Evolutionary conservation across 2,888 invertebrate species (phyloP).

Genomic region (Neoascia interrupta): DNA sequence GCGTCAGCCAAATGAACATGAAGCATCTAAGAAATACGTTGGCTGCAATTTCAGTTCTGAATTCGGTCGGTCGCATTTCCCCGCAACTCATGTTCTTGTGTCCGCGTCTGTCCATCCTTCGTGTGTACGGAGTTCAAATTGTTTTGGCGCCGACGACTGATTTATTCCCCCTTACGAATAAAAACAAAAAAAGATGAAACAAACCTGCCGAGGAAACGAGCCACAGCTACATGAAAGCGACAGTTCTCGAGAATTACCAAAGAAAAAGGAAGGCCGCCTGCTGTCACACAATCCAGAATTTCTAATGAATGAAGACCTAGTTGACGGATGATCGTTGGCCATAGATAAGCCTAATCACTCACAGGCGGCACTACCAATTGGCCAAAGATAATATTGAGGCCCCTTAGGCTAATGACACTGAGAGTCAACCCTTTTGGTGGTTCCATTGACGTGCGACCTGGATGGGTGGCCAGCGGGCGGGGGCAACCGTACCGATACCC

Average conservation of each 20-base stretch:
- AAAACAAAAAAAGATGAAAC: neutral
- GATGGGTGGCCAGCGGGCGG: no score
- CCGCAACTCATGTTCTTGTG: neutral
- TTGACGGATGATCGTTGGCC: slow-evolving; percentile 13
- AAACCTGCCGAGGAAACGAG: slow-evolving; percentile 13
- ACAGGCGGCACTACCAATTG: slow-evolving; percentile 17
- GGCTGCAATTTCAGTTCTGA: slow-evolving; percentile 16
- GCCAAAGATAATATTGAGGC: slow-evolving; percentile 27
- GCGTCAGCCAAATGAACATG: slow-evolving; percentile 23
- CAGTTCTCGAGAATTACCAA: slow-evolving; percentile 50
- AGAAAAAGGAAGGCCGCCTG: slow-evolving; percentile 43
- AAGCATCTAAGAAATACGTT: neutral
- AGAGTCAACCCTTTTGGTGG: slow-evolving; percentile 21
- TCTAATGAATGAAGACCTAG: slow-evolving; percentile 52
- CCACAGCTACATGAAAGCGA: slow-evolving; percentile 43
- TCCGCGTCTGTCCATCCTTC: neutral
- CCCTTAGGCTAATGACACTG: slow-evolving; percentile 32
- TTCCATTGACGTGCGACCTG: slow-evolving; percentile 3
- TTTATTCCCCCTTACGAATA: slow-evolving; percentile 21
- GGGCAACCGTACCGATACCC: neutral
- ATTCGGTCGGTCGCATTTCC: slow-evolving; percentile 15
- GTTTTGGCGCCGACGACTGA: slow-evolving; percentile 53
- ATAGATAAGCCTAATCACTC: slow-evolving; percentile 23
- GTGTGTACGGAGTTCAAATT: slow-evolving; percentile 36
- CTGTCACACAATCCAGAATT: slow-evolving; percentile 36